These are phyloP conservation scores for Leptinotarsa haldemani DNA, from an alignment of 2,888 invertebrate genomes.

Conservation along the genomic window DNA sequence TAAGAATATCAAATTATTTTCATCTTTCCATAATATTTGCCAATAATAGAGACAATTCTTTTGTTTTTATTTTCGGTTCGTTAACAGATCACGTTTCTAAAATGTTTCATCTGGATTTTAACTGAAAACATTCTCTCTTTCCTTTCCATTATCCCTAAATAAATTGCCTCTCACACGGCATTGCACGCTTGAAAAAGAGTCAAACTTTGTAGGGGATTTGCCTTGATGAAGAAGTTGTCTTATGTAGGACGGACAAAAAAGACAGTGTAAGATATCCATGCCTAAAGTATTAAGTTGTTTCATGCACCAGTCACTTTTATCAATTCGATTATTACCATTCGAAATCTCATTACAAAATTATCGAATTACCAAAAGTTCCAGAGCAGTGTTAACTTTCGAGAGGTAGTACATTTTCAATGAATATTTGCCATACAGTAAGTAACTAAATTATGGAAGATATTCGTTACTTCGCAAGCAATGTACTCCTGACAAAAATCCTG, in stretches of 20 bases:
- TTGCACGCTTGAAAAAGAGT: constrained; percentile 4
- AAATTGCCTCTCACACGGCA: constrained; percentile 4
- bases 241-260: background rate
- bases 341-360: too few species aligned
- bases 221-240: constrained; percentile 5
- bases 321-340: background rate
- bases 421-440: too few species aligned
- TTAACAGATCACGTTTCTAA: background rate
- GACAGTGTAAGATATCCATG: constrained; percentile 3
- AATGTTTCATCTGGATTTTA: background rate
- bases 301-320: background rate
- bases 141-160: background rate
- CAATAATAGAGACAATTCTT: background rate
- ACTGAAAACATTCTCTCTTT: background rate
- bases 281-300: background rate
- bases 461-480: too few species aligned
- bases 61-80: background rate
- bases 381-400: too few species aligned
- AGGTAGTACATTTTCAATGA: too few species aligned
- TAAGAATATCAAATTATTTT: too few species aligned
- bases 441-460: too few species aligned
- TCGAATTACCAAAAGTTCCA: too few species aligned
- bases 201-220: constrained; percentile 1
- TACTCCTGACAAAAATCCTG: too few species aligned
- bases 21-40: background rate